Evolutionary conservation across 2,888 invertebrate species (phyloP), one percentile per base, ranked within the genome.

Genomic region (Chrysina gloriosa): DNA sequence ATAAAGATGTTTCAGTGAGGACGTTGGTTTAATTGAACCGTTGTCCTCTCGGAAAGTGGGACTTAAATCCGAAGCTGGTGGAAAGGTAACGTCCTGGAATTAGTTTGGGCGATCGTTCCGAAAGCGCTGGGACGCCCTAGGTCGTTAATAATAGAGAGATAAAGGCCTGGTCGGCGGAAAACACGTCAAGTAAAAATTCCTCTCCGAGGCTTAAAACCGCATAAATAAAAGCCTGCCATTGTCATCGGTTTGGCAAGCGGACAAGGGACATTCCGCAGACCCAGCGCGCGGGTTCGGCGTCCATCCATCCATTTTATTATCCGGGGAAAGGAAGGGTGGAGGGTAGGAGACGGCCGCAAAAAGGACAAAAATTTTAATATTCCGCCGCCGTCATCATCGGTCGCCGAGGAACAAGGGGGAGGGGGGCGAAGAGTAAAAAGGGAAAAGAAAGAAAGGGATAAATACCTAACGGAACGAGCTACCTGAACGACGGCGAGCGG

Each of bases 321-420:
- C 48, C 25, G 25, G 23, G 7, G 36, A n/a, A n/a, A n/a, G n/a
- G n/a, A n/a, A n/a, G n/a, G n/a, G n/a, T n/a, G n/a, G n/a, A n/a
- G n/a, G n/a, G n/a, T n/a, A n/a, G n/a, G n/a, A n/a, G n/a, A n/a
- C 14, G 36, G 36, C 21, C 48, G 25, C 48, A 56, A 56, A 56
- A 21, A 29, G 19, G 34, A 21, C 23, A 56, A 56, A 34, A 36
- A 56, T 56, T 56, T 56, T 56, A 56, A 56, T 56, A 56, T 56
- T 56, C 56, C 56, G 36, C 19, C 34, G 36, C 11, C 21, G 7
- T 19, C 31, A 29, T 14, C n/a, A 29, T 31, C 27, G 29, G 29
- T 7, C 16, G 7, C 0, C 14, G 2, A 52, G 14, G 11, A 27
- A 16, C 29, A 48, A 47, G n/a, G 39, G 3, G n/a, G 45, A 16